These are phyloP conservation scores for Dyspetes luteomarginatus DNA, from an alignment of 2,888 invertebrate species.

Conservation along the genomic window DNA sequence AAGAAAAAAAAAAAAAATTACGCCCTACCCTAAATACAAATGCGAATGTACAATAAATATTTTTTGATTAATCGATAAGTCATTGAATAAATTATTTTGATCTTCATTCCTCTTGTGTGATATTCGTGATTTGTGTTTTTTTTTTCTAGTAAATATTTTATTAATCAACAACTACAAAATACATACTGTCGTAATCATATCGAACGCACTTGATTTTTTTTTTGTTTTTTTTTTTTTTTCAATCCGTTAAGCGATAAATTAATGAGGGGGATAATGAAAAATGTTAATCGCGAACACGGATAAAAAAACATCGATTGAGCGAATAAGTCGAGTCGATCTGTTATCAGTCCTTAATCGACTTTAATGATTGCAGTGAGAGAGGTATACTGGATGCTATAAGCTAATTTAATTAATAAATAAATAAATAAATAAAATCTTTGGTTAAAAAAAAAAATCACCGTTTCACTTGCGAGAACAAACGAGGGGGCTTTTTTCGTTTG, in stretches of 20 bases:
- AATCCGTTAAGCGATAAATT: slow-evolving; percentile 60
- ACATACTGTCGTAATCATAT: slow-evolving; percentile 68
- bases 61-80: slow-evolving; percentile 41
- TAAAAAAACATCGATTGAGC: slow-evolving; percentile 66
- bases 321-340: slow-evolving; percentile 58
- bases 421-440: slow-evolving; percentile 41
- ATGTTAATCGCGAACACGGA: slow-evolving; percentile 14
- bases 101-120: not conserved
- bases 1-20: not conserved
- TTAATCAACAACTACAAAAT: slow-evolving; percentile 74
- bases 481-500: not conserved
- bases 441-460: slow-evolving; percentile 11
- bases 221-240: slow-evolving; percentile 45
- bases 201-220: slow-evolving; percentile 55
- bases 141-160: slow-evolving; percentile 72
- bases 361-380: slow-evolving; percentile 37
- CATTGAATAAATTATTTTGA: slow-evolving; percentile 30
- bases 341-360: slow-evolving; percentile 63
- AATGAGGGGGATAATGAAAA: slow-evolving; percentile 49
- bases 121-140: not conserved
- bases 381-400: slow-evolving; percentile 17
- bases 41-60: slow-evolving; percentile 53
- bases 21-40: not conserved
- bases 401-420: slow-evolving; percentile 34
- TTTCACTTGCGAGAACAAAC: slow-evolving; percentile 26